Conservation (phyloP, 2,797 vertebrate species). For the Glyptemys insculpta region DNA sequence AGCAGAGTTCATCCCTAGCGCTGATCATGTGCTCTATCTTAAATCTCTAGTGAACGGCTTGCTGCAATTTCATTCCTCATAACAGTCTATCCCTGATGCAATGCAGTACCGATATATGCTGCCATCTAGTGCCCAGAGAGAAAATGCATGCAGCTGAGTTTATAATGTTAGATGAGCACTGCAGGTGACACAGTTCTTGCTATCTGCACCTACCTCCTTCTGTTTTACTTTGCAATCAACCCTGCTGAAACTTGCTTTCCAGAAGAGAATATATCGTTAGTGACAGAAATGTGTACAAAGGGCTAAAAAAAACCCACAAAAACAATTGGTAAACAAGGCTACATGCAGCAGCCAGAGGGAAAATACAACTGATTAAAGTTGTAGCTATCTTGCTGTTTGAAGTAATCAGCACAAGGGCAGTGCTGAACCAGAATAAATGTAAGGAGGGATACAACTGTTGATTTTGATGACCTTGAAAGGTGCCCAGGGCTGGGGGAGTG, state of each 20-base stretch:
- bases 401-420: conserved; percentile 23
- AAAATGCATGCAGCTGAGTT: neutral
- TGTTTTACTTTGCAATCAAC: conserved; percentile 6
- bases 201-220: neutral
- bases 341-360: neutral
- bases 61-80: fast-evolving
- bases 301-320: neutral
- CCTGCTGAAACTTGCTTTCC: neutral
- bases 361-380: neutral
- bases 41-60: fast-evolving
- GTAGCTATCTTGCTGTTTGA: conserved; percentile 17
- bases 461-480: neutral
- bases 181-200: neutral
- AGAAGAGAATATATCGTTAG: neutral
- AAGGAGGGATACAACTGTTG: neutral
- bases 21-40: neutral
- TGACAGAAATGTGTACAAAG: fast-evolving
- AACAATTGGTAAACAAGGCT: neutral
- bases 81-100: fast-evolving
- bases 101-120: neutral
- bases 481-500: neutral
- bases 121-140: conserved; percentile 12
- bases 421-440: conserved; percentile 33
- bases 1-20: fast-evolving
- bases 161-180: fast-evolving